A percentile compares a stretch with the other conserved stretches of the same genome.
These are phyloP conservation scores for chimpanzee (Pan troglodytes) DNA, from an alignment of 2,113 vertebrate species.

Conservation along the genomic window NHGRI_mPanTro3-v2.1_pri NC_072398.2:99738001-99738500, in stretches of 20 bases:
- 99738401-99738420: not conserved
- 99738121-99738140: constrained; percentile 78
- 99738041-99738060: constrained; percentile 71
- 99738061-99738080: constrained; percentile 79
- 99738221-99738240: not conserved
- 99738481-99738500: not conserved
- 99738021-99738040: constrained; percentile 58
- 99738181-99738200: not conserved
- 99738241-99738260: not conserved
- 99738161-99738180: constrained; percentile 84
- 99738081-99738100: constrained; percentile 65
- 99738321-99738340: not conserved
- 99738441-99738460: not conserved
- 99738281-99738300: not conserved
- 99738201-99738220: no score
- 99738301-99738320: fast-evolving
- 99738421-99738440: not conserved
- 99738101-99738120: constrained; percentile 62
- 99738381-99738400: not conserved
- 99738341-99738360: not conserved
- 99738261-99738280: not conserved
- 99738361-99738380: fast-evolving
- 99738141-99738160: constrained; percentile 74
- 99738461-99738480: not conserved
- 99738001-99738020: not conserved